Conservation (phyloP, 30 jellyfish, hydroid and myxozoan genomes). For the Aurelia aurita complex sp. Pacific region DNA sequence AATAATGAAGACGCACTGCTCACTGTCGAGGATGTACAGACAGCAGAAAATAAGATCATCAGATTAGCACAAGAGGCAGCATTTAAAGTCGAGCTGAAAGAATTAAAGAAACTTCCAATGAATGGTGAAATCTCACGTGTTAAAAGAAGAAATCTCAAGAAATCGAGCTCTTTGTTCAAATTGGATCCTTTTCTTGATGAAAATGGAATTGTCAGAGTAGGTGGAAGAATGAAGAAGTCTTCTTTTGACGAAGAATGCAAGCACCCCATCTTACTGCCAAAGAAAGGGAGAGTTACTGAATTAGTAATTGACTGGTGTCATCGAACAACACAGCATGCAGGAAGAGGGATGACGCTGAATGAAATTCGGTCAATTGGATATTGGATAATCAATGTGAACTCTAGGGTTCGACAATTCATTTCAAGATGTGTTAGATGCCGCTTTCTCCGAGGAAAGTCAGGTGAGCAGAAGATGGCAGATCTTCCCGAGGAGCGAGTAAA, state of each 20-base stretch:
- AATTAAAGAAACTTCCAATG: constrained; percentile 11
- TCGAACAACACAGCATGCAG: constrained; percentile 28
- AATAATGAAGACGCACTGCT: neutral
- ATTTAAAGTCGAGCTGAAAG: constrained; percentile 1
- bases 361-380: constrained; percentile 21
- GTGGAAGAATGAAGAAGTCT: constrained; percentile 32
- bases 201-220: constrained; percentile 5
- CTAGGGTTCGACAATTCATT: constrained; percentile 25
- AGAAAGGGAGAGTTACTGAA: constrained; percentile 7
- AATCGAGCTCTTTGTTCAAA: constrained; percentile 14
- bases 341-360: constrained; percentile 30
- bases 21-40: neutral
- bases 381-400: constrained; percentile 24
- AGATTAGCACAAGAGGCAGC: constrained; percentile 17
- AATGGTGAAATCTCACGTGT: constrained; percentile 10
- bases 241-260: constrained; percentile 6
- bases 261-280: constrained; percentile 37
- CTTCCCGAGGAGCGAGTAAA: constrained; percentile 41
- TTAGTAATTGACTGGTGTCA: constrained; percentile 19
- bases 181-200: constrained; percentile 36
- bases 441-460: constrained; percentile 13
- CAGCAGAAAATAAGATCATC: constrained; percentile 12
- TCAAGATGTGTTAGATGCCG: constrained; percentile 45
- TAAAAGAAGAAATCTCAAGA: constrained; percentile 25
- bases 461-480: constrained; percentile 50